Conservation (phyloP, 2,113 vertebrate species). For the Pongo pygmaeus region DNA sequence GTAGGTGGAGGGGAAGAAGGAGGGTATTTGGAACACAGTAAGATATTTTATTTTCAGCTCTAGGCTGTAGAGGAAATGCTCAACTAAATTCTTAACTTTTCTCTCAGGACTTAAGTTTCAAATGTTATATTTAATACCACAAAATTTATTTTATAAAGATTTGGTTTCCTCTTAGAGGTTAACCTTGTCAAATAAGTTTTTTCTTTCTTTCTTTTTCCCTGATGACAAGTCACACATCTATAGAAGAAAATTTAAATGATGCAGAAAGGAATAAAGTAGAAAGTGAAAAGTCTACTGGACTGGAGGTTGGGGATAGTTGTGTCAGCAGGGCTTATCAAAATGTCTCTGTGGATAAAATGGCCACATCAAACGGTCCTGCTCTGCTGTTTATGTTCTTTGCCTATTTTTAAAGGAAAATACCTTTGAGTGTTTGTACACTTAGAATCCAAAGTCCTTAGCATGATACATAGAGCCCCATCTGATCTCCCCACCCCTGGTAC, state of each 20-base stretch:
- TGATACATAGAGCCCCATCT: background rate
- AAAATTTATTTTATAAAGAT: background rate
- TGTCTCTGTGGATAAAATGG: background rate
- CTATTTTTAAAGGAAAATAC: background rate
- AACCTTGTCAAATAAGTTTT: background rate
- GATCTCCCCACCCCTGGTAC: background rate
- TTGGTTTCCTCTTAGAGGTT: background rate
- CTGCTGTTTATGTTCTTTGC: background rate
- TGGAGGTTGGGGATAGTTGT: background rate
- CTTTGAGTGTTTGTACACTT: background rate
- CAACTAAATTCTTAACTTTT: background rate
- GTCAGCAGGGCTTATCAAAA: background rate
- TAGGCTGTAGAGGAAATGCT: background rate
- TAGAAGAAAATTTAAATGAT: background rate
- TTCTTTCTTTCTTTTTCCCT: background rate
- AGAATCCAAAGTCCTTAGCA: background rate
- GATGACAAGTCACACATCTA: background rate
- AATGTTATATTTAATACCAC: background rate
- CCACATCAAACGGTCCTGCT: background rate
- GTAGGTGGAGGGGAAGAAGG: background rate
- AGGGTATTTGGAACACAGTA: background rate
- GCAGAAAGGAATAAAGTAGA: background rate
- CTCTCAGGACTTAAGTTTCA: background rate
- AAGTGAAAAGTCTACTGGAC: background rate
- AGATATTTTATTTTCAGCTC: background rate